Evolutionary conservation across 2,888 invertebrate species (phyloP).

Genomic region (Eupithecia abbreviata): DNA sequence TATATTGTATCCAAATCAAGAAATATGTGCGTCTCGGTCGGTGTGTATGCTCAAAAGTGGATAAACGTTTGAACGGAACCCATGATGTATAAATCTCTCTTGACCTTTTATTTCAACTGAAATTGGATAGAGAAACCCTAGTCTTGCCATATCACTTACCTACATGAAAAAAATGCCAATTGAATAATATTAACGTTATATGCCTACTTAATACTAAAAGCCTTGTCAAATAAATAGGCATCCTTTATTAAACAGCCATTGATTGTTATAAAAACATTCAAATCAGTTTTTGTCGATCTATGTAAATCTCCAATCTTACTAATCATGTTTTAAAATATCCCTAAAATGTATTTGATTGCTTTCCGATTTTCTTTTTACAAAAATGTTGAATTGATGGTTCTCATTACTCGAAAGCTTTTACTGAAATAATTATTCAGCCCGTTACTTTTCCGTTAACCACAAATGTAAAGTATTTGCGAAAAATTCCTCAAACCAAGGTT

Average conservation of each 20-base stretch:
- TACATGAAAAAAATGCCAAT: no score
- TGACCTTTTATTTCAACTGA: neutral
- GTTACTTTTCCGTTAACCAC: constrained; percentile 9
- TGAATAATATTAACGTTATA: no score
- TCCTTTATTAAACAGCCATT: neutral
- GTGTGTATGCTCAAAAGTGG: no score
- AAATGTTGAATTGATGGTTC: constrained; percentile 1
- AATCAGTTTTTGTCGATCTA: constrained; percentile 32
- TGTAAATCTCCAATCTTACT: constrained; percentile 39
- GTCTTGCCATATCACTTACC: no score
- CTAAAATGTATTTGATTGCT: constrained; percentile 31
- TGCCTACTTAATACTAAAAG: neutral
- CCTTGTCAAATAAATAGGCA: neutral
- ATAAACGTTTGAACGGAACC: neutral
- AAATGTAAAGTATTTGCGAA: constrained; percentile 6
- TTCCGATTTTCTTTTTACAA: constrained; percentile 17
- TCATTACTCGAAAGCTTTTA: neutral
- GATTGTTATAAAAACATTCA: constrained; percentile 22
- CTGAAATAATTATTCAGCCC: constrained; percentile 6
- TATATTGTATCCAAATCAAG: no score
- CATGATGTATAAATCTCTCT: neutral
- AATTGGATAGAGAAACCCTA: neutral
- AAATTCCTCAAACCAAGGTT: neutral
- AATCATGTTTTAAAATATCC: constrained; percentile 37
- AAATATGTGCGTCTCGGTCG: no score